These are phyloP conservation scores for Cherax quadricarinatus DNA, from an alignment of 1,140 invertebrate genomes.

Conservation along the genomic window DNA sequence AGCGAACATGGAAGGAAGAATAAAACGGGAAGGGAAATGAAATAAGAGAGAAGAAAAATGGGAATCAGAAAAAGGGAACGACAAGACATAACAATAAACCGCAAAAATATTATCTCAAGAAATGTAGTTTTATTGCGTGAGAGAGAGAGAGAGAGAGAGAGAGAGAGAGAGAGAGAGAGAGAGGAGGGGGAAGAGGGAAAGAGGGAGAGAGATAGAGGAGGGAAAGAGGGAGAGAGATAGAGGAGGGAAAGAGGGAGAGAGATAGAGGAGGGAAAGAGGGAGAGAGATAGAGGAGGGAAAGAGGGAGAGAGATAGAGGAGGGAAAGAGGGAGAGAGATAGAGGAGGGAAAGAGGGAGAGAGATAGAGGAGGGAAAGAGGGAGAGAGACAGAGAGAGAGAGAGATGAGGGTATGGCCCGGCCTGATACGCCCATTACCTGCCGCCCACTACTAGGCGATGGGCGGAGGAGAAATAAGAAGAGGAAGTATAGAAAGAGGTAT, in stretches of 20 bases:
- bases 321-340: neutral
- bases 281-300: neutral
- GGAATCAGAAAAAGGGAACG: neutral
- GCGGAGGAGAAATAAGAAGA: neutral
- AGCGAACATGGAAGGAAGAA: neutral
- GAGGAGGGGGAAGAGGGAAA: neutral
- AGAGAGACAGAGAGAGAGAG: neutral
- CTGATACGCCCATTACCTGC: neutral
- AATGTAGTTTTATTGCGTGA: too few relatives aligned
- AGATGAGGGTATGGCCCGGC: neutral
- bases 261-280: neutral
- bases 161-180: neutral
- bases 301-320: neutral
- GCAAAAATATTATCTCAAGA: neutral
- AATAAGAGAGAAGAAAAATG: neutral
- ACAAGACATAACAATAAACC: neutral
- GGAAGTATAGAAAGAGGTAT: too few relatives aligned
- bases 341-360: too few relatives aligned
- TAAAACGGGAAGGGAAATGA: too few relatives aligned
- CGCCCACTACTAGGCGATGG: neutral
- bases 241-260: neutral
- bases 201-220: constrained; percentile 1
- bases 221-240: neutral
- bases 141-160: neutral
- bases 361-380: neutral